Evolutionary conservation across 2,888 invertebrate genomes (phyloP).

Genomic region (Sipha maydis): DNA sequence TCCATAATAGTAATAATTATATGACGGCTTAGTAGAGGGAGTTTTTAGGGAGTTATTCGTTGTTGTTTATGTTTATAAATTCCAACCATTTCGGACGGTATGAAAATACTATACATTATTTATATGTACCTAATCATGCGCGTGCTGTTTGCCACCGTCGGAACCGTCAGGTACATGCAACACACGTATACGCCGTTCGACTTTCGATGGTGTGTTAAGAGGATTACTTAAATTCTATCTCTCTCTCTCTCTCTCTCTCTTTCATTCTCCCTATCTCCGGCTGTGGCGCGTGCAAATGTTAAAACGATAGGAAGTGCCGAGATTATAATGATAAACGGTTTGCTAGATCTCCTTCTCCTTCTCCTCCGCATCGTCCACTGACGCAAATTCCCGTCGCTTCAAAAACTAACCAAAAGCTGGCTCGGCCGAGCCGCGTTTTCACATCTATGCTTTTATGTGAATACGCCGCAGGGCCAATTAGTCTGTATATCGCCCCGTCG

Average conservation of each 20-base stretch:
- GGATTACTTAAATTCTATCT: constrained; percentile 12
- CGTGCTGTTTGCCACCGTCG: not conserved
- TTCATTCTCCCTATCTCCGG: not conserved
- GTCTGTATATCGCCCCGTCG: not conserved
- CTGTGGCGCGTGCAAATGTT: not conserved
- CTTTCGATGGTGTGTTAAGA: constrained; percentile 38
- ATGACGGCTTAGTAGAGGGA: too few relatives aligned
- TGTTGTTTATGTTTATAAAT: too few relatives aligned
- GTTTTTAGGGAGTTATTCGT: too few relatives aligned
- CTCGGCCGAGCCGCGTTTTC: not conserved
- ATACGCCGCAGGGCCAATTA: not conserved
- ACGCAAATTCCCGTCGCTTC: not conserved
- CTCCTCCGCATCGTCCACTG: not conserved
- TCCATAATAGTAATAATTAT: too few relatives aligned
- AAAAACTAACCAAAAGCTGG: too few relatives aligned
- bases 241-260: not conserved
- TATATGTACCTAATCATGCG: too few relatives aligned
- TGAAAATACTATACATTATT: too few relatives aligned
- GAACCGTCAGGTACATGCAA: not conserved
- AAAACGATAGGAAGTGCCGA: constrained; percentile 25
- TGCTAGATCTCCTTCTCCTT: not conserved
- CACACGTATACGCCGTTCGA: not conserved
- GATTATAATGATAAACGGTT: constrained; percentile 51
- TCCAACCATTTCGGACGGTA: too few relatives aligned
- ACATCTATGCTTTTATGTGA: not conserved